Conservation (phyloP, 2,797 vertebrate genomes). For the Orestias chungarensis region DNA sequence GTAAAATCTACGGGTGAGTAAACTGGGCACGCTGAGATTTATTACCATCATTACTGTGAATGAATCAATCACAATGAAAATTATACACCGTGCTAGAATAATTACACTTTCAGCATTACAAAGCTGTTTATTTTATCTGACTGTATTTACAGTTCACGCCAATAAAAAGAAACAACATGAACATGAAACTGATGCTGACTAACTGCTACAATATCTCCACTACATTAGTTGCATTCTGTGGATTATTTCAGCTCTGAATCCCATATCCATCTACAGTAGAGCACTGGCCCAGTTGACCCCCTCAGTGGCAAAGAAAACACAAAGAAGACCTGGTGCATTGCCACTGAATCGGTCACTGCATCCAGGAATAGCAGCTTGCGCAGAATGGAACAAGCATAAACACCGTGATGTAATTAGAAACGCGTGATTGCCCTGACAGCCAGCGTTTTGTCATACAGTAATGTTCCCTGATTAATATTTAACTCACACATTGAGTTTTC, state of each 20-base stretch:
- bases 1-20: conserved; percentile 14
- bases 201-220: conserved; percentile 8
- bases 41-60: conserved; percentile 16
- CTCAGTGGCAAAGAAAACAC: conserved; percentile 34
- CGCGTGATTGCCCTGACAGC: conserved; percentile 49
- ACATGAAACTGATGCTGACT: conserved; percentile 10
- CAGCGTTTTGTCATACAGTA: conserved; percentile 31
- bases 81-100: neutral
- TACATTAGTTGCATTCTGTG: conserved; percentile 30
- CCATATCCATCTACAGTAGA: conserved; percentile 28
- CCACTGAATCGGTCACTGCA: conserved; percentile 56
- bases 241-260: conserved; percentile 45
- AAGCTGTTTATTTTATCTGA: neutral
- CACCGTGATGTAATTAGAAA: conserved; percentile 75
- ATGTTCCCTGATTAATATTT: conserved; percentile 24
- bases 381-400: conserved; percentile 55
- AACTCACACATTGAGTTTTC: conserved; percentile 1
- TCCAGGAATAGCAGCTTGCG: conserved; percentile 71
- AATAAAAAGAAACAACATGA: conserved; percentile 13
- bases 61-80: conserved; percentile 3
- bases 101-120: neutral
- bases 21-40: conserved; percentile 15
- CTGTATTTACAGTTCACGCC: neutral
- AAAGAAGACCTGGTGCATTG: conserved; percentile 58
- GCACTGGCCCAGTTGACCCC: conserved; percentile 43